A percentile compares a stretch with the other conserved stretches of the same genome.
Evolutionary conservation across 2,888 invertebrate genomes (phyloP).

Genomic region (Phasia obesa): DNA sequence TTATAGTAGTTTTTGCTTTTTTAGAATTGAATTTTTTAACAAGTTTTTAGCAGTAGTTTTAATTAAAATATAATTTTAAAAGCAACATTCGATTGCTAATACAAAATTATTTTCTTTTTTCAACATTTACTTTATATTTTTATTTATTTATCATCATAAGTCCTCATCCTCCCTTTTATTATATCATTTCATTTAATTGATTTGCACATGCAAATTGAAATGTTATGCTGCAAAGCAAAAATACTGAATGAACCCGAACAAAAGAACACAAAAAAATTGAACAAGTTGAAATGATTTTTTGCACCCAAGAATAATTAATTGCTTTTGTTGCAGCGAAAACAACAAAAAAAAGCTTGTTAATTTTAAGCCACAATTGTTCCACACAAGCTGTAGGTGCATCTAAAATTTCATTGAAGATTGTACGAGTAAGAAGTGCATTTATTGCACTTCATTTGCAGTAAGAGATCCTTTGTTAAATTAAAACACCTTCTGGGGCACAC

Average conservation of each 20-base stretch:
- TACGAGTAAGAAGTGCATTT: conserved; percentile 46
- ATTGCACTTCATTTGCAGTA: conserved; percentile 31
- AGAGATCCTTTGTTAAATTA: conserved; percentile 5
- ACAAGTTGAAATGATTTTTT: conserved; percentile 48
- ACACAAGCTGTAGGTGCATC: conserved; percentile 49
- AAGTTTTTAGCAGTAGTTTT: no score
- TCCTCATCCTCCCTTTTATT: not conserved
- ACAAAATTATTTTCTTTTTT: no score
- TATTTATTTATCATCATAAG: conserved; percentile 15
- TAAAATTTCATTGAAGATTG: conserved; percentile 34
- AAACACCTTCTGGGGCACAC: conserved; percentile 52
- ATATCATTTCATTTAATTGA: conserved; percentile 28
- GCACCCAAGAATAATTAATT: conserved; percentile 47
- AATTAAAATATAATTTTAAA: no score
- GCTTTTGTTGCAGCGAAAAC: conserved; percentile 40
- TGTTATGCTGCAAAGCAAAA: not conserved
- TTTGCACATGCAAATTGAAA: conserved; percentile 52
- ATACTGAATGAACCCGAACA: not conserved
- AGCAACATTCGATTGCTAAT: no score
- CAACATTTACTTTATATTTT: not conserved
- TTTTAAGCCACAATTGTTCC: conserved; percentile 43
- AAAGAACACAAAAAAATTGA: conserved; percentile 14
- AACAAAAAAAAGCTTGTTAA: conserved; percentile 38
- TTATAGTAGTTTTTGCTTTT: no score
- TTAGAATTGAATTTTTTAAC: no score